These are phyloP conservation scores for Pseudomugil gertrudae DNA, from an alignment of 2,797 vertebrate species.

Conservation along the genomic window DNA sequence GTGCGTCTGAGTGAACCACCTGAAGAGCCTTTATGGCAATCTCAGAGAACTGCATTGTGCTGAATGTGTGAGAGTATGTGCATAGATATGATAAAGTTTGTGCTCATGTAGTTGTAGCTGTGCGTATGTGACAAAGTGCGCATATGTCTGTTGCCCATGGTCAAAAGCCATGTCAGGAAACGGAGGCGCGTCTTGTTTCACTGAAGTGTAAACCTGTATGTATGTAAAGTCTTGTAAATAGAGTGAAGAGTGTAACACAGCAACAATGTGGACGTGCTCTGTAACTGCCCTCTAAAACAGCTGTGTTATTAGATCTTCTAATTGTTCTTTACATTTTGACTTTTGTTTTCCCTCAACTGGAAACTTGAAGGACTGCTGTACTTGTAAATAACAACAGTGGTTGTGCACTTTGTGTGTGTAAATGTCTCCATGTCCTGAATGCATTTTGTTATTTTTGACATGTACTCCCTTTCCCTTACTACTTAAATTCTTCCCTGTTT, in stretches of 20 bases:
- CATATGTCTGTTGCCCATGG: slow-evolving; percentile 34
- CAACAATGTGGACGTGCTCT: slow-evolving; percentile 79
- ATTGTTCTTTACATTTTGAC: slow-evolving; percentile 64
- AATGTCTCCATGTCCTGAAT: slow-evolving; percentile 88
- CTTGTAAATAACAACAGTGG: slow-evolving; percentile 94
- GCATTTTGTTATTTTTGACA: slow-evolving; percentile 79
- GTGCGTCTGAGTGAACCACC: slow-evolving; percentile 52
- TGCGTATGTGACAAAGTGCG: slow-evolving; percentile 35
- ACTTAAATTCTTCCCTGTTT: slow-evolving; percentile 67
- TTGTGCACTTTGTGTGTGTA: slow-evolving; percentile 94
- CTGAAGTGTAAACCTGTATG: slow-evolving; percentile 69
- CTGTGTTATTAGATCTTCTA: slow-evolving; percentile 80
- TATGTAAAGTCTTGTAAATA: slow-evolving; percentile 77
- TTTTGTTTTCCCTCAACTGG: slow-evolving; percentile 86
- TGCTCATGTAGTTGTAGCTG: slow-evolving; percentile 49
- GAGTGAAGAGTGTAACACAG: slow-evolving; percentile 58
- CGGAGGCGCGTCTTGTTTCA: slow-evolving; percentile 49
- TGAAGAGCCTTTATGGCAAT: slow-evolving; percentile 53
- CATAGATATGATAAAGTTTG: slow-evolving; percentile 52
- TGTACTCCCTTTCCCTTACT: slow-evolving; percentile 59
- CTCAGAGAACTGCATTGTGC: slow-evolving; percentile 54
- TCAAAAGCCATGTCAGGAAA: slow-evolving; percentile 55
- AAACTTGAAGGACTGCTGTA: slow-evolving; percentile 99
- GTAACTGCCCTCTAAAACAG: slow-evolving; percentile 63
- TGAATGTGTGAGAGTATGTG: slow-evolving; percentile 34